Base-by-base conservation (phyloP, 2,113 vertebrate genomes). In the Copsychus sechellarum region DNA sequence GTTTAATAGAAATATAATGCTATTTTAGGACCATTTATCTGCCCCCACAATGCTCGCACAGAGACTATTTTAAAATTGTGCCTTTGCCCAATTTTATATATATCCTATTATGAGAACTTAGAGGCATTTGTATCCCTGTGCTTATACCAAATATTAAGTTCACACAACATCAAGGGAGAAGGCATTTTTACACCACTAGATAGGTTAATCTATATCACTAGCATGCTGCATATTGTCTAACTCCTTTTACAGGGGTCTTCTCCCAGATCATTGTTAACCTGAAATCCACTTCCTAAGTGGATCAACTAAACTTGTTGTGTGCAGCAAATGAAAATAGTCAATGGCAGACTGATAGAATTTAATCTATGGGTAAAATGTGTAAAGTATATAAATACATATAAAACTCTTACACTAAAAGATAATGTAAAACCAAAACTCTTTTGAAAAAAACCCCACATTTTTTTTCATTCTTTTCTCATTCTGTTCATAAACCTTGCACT, bases 11-110 rank as follows among this genome's bases (percentile, higher is more conserved):
- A 93, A 92, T 62, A 88, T 54, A 95, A 81, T 80, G 91, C 89
- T 96, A 95, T 96, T 97, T 96, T 88, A 95, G 71, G 93, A 91
- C 65, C 89, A 79, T 83, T 94, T 91, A 85, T 97, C 76, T 86
- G 69, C 40, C 72, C 62, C 79, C 74, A 92, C 71, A 96, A 92
- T 91, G 85, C 86, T 88, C 1, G 0, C 73, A 79, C n/a, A 56
- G 91, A 70, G 73, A 57, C 80, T 95, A 93, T 69, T 92, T 92
- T 94, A 93, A 85, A 95, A 82, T 67, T 71, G 76, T 70, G 50
- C 11, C 70, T 73, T 81, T 81, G 64, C 86, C 76, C 87, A 53
- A 65, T 86, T 88, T 88, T 92, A 69, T 88, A 84, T 88, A 92
- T 80, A 81, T 89, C 25, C 88, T 80, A 62, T 96, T 93, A 90